phyloP scores from a whole-genome alignment of 2,113 vertebrate species.

The Phalacrocorax aristotelis region DNA sequence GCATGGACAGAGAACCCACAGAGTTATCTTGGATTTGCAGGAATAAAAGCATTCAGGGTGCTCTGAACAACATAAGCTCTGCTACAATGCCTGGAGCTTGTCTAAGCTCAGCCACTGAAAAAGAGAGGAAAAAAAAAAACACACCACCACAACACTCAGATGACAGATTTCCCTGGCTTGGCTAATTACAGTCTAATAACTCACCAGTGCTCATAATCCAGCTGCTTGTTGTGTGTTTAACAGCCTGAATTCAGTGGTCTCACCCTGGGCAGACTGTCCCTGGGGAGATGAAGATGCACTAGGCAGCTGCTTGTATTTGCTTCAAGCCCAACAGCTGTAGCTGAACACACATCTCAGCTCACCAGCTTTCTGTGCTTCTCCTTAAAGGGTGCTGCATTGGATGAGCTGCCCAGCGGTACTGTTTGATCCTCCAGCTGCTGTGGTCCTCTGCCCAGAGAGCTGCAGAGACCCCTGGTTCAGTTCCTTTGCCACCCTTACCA shows the following conservation, averaged over 20 bases:
- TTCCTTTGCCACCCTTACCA: neutral
- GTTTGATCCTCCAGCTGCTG: neutral
- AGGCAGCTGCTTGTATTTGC: neutral
- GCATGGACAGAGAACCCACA: neutral
- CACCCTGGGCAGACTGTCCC: neutral
- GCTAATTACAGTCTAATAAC: neutral
- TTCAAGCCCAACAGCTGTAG: neutral
- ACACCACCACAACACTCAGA: neutral
- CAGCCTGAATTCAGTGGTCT: neutral
- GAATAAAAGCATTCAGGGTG: neutral
- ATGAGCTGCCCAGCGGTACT: neutral
- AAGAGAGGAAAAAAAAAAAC: no score
- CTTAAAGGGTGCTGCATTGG: neutral
- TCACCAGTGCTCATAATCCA: neutral
- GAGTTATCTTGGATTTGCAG: neutral
- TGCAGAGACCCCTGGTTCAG: neutral
- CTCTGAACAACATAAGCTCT: neutral
- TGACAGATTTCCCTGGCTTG: neutral
- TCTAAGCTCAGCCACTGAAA: neutral
- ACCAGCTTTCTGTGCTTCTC: rapidly evolving
- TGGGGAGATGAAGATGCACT: neutral
- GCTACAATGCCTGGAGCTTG: neutral
- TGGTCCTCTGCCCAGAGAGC: neutral
- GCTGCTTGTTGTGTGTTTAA: neutral
- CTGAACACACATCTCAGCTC: neutral